A percentile compares a stretch with the other conserved stretches of the same genome.
Conservation (phyloP, 92 coral and sea anemone species). For the Siderastrea siderea region DNA sequence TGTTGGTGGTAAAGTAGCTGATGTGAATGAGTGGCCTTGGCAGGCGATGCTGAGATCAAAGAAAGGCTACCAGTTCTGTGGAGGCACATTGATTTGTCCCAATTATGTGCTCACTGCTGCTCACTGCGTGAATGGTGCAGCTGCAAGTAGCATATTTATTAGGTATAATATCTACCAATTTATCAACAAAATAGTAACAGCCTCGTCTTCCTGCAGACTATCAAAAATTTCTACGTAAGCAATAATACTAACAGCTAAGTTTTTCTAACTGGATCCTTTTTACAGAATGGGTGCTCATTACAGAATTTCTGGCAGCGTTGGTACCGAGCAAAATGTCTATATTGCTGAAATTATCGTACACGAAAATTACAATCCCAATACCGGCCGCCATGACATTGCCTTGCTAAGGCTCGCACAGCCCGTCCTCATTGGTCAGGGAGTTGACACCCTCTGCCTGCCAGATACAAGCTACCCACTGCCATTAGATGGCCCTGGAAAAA, state of each 20-base stretch:
- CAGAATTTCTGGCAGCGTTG: neutral
- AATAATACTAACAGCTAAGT: no score
- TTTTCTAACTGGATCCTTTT: no score
- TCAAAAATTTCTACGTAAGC: no score
- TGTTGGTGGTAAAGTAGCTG: constrained; percentile 61
- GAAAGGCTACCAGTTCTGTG: constrained; percentile 56
- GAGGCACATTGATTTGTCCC: constrained; percentile 56
- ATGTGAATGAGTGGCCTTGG: constrained; percentile 58
- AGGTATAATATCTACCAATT: constrained; percentile 13
- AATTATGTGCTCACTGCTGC: constrained; percentile 51
- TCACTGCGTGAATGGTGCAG: constrained; percentile 1
- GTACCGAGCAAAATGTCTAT: constrained; percentile 36
- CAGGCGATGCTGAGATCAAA: constrained; percentile 36
- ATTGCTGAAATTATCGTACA: constrained; percentile 23
- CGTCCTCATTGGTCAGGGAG: constrained; percentile 5
- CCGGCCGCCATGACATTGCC: constrained; percentile 31
- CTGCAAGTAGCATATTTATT: neutral
- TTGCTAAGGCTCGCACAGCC: constrained; percentile 32
- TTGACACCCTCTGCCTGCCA: constrained; percentile 35
- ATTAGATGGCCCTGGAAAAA: constrained; percentile 37
- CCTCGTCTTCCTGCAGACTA: no score
- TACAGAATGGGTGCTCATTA: constrained; percentile 47
- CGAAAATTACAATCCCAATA: constrained; percentile 5
- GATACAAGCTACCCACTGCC: constrained; percentile 18
- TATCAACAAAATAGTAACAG: no score